phyloP scores from a whole-genome alignment of 2,888 invertebrate species.

The Fabriciana adippe region DNA sequence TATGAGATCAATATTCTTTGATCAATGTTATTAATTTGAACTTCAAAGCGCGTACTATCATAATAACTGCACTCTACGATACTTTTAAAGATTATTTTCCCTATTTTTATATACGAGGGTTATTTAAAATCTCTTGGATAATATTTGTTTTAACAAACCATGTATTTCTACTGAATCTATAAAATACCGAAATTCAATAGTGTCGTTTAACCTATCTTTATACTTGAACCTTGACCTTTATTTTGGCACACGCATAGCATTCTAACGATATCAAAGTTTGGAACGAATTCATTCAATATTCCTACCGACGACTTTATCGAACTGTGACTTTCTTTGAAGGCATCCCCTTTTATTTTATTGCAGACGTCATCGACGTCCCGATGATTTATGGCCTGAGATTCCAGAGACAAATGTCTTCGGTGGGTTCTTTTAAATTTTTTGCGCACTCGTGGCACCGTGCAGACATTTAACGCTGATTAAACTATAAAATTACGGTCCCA shows the following conservation, averaged over 20 bases:
- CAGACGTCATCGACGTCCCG: constrained; percentile 61
- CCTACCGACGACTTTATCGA: constrained; percentile 41
- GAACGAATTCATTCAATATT: constrained; percentile 39
- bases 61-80: constrained; percentile 49
- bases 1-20: constrained; percentile 2
- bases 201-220: constrained; percentile 18
- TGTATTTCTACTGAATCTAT: background rate
- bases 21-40: constrained; percentile 51
- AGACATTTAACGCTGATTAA: constrained; percentile 82
- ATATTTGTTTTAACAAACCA: background rate
- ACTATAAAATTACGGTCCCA: constrained; percentile 80
- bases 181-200: constrained; percentile 8
- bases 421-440: constrained; percentile 56
- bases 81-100: background rate
- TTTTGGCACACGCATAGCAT: constrained; percentile 32
- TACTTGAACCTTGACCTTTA: constrained; percentile 35
- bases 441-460: constrained; percentile 65
- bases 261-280: constrained; percentile 34
- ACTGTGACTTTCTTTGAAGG: constrained; percentile 42
- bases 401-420: constrained; percentile 58
- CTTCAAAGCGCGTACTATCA: constrained; percentile 52
- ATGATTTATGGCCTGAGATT: constrained; percentile 75
- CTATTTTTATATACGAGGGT: background rate
- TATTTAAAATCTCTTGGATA: background rate
- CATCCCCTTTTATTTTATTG: constrained; percentile 50